Evolutionary conservation across 1,140 invertebrate genomes (phyloP), one percentile per base, ranked within the genome.

Genomic region (Atta texana): DNA sequence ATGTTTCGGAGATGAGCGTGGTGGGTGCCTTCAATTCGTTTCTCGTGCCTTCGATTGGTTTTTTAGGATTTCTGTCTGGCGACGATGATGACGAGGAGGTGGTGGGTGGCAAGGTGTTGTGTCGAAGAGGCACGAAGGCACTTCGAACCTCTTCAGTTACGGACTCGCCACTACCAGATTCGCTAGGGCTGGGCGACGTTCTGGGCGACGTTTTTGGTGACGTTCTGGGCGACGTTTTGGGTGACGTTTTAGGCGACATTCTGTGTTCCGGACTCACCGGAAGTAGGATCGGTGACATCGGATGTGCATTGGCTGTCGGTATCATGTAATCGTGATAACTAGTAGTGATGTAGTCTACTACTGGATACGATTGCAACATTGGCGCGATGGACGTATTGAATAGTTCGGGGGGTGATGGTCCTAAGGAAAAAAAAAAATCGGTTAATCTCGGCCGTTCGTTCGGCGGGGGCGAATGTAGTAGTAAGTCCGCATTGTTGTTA

Each of bases 91-190:
- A 91, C 3, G 93, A 53, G 90, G 91, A 39, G 89, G 91, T 53
- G 28, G 78, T 76, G 24, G 90, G 87, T 24, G 95, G 95, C 18
- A 93, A 21, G 8, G 91, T 92, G 69, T 93, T 94, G 49, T 94
- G 55, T 28, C 93, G 86, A 44, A 96, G 95, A 0, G 96, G 96
- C 1, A 96, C 96, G 93, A 97, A 97, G 49, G 97, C 97, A 24
- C 97, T 97, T 92, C 97, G 97, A 0, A 97, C 96, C 59, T 97
- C 97, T 86, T 98, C 97, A 92, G 8, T 21, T 12, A 92, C 94
- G 85, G 95, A 91, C 89, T 96, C 92, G 85, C 92, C 92, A 82
- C 92, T 94, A 90, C 94, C 85, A 89, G 92, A 94, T 82, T 95
- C 94, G 94, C 96, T 95, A 90, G 95, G 88, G 89, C 95, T 95